Evolutionary conservation across 2,113 vertebrate genomes (phyloP).

Genomic region (Otis tarda): DNA sequence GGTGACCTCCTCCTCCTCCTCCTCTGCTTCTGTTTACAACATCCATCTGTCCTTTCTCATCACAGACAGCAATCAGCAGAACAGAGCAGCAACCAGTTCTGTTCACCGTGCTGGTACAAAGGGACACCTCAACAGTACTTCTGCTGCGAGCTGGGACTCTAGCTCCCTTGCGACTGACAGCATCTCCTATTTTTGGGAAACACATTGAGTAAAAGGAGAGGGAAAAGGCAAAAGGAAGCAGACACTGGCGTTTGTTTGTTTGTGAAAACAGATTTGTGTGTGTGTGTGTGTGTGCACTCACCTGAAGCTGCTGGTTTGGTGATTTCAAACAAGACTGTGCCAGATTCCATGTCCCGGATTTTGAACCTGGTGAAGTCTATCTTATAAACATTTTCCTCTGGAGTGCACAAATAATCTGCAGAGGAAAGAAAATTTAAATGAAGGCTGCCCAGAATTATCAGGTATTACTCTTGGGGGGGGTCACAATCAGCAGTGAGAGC

Average conservation of each 20-base stretch:
- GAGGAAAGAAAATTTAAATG: background rate
- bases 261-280: background rate
- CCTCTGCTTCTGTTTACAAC: slow-evolving; percentile 24
- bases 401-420: slow-evolving; percentile 93
- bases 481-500: background rate
- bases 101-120: background rate
- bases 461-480: background rate
- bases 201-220: background rate
- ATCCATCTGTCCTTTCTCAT: slow-evolving; percentile 44
- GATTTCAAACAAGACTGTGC: slow-evolving; percentile 96
- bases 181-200: background rate
- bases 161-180: background rate
- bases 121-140: background rate
- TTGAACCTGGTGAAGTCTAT: slow-evolving; percentile 98
- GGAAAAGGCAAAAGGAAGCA: background rate
- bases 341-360: slow-evolving; percentile 98
- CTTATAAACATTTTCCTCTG: slow-evolving; percentile 95
- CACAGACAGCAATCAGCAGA: slow-evolving; percentile 13
- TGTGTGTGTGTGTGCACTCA: slow-evolving; percentile 55
- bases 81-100: background rate
- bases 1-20: slow-evolving; percentile 21
- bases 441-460: background rate
- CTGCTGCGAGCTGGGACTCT: background rate
- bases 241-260: background rate
- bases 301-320: slow-evolving; percentile 91